phyloP scores from a whole-genome alignment of 2,797 vertebrate genomes.

The Hippoglossus hippoglossus region DNA sequence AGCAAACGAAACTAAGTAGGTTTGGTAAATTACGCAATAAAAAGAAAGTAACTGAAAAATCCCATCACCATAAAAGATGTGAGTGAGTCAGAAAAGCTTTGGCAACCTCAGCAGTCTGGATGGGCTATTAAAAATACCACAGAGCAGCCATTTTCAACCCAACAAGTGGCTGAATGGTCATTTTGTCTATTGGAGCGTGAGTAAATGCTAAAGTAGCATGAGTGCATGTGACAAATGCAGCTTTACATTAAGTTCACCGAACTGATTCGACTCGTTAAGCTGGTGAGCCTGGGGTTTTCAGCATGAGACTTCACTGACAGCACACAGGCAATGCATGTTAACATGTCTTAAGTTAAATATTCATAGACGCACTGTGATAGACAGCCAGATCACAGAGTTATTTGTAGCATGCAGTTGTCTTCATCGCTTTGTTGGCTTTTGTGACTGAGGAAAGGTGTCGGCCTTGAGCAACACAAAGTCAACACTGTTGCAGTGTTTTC shows the following conservation, averaged over 20 bases:
- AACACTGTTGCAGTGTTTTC: conserved; percentile 36
- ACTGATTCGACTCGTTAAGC: conserved; percentile 12
- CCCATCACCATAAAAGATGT: neutral
- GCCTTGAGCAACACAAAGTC: conserved; percentile 62
- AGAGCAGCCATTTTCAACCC: neutral
- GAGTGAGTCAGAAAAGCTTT: conserved; percentile 15
- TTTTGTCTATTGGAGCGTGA: conserved; percentile 16
- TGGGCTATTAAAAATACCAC: conserved; percentile 15
- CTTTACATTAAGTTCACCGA: conserved; percentile 11
- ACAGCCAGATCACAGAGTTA: too few relatives aligned
- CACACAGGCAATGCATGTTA: neutral
- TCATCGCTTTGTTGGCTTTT: conserved; percentile 35
- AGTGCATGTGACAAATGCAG: conserved; percentile 14
- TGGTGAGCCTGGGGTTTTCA: neutral
- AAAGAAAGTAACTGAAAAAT: too few relatives aligned
- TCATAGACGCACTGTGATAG: too few relatives aligned
- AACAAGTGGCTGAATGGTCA: conserved; percentile 1
- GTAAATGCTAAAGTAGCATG: neutral
- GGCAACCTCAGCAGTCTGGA: neutral
- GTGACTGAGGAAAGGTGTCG: conserved; percentile 48
- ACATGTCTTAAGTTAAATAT: too few relatives aligned
- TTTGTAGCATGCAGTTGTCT: too few relatives aligned
- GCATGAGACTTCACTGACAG: neutral
- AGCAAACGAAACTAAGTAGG: too few relatives aligned
- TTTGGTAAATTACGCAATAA: too few relatives aligned